Base-by-base conservation (phyloP, 2,888 invertebrate species). In the Bembecia ichneumoniformis region DNA sequence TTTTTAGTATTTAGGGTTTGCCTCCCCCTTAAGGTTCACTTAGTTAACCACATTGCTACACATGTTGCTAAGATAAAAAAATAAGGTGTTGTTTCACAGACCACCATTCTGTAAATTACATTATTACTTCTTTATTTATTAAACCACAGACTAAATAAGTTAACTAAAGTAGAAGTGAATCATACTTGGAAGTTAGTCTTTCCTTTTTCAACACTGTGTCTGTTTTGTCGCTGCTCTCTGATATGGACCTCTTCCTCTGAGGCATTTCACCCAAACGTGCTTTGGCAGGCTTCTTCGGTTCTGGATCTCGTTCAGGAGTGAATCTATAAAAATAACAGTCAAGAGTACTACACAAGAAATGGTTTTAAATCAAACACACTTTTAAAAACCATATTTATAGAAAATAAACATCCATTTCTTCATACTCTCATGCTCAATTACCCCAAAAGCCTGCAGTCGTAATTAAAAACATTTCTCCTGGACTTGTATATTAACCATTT, bases 291-390 rank as follows among this genome's bases (percentile, higher is more conserved):
- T 74, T 82, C 51, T 67, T 65, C 15, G 61, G 55, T 47, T 74
- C 74, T 0, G 76, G 71, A 47, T 77, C 76, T 53, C 75, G 74
- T 52, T 87, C 86, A 7, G 86, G 86, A 0, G 86, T 86, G 40
- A 79, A 81, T 55, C 86, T 86, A 66, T 58, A 80, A 77, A 49
- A 17, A 44, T 11, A 1, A 15, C 3, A 16, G 13, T 43, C 14
- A 14, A 28, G 7, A 28, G 7, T 9, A 16, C 15, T n/a, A 13
- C 43, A 43, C 40, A 40, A 13, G 40, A 4, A 40, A 14, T 17
- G 5, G 2, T 17, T 28, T 46, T 35, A 10, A 13, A 47, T 36
- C 13, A n/a, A n/a, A 40, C 34, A 45, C 17, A 49, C 46, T 1
- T 9, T 9, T 9, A 35, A 35, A 35, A 35, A 35, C 7, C 10